Conservation (phyloP, 1,140 invertebrate genomes). For the Parapsyche elsis region DNA sequence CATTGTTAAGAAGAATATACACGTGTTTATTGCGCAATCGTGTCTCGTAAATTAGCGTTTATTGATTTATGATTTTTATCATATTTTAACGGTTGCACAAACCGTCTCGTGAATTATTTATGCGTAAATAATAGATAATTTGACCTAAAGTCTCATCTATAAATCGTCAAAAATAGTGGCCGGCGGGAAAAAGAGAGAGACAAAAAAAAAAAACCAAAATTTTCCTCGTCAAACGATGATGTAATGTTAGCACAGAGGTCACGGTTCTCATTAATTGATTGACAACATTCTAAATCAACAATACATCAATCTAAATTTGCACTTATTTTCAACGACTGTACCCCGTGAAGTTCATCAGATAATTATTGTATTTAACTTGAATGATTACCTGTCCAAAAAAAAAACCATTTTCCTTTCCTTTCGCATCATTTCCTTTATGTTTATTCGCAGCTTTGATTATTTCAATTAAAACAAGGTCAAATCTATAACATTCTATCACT, state of each 20-base stretch:
- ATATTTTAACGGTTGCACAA: too few species aligned
- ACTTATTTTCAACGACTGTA: background rate
- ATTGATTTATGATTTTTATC: background rate
- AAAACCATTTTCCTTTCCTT: too few species aligned
- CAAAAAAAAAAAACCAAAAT: background rate
- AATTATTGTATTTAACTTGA: too few species aligned
- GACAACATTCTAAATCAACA: conserved; percentile 5
- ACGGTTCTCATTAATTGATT: conserved; percentile 23
- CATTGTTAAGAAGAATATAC: background rate
- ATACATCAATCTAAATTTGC: background rate
- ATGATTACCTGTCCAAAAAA: too few species aligned
- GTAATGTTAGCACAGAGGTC: conserved; percentile 1
- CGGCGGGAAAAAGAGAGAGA: background rate
- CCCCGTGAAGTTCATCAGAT: too few species aligned
- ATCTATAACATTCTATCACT: too few species aligned
- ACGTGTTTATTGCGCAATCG: background rate
- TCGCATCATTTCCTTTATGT: too few species aligned
- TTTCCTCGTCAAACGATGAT: conserved; percentile 9
- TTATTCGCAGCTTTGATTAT: too few species aligned
- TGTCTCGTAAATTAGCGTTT: background rate
- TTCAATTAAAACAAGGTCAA: too few species aligned
- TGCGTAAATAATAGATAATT: too few species aligned
- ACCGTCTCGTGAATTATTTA: too few species aligned
- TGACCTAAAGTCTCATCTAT: background rate
- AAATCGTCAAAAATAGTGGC: background rate